Evolutionary conservation across 2,797 vertebrate species (phyloP).

Genomic region (Sylvia borin): DNA sequence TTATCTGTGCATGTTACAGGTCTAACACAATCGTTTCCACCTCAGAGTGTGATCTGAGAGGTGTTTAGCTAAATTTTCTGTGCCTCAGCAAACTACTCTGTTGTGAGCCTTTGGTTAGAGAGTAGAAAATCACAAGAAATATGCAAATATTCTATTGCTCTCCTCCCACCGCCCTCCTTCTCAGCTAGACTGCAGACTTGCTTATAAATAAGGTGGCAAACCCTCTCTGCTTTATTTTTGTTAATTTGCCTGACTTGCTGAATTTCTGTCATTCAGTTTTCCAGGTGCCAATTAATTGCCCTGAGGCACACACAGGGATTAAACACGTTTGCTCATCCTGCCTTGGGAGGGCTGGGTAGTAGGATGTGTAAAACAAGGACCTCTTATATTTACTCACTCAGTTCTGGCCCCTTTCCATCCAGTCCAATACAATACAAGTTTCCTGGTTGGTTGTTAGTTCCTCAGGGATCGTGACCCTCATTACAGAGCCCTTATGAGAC

Average conservation of each 20-base stretch:
- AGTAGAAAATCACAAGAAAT: neutral
- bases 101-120: neutral
- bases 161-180: neutral
- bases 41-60: neutral
- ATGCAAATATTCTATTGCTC: conserved; percentile 10
- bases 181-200: neutral
- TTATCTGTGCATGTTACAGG: neutral
- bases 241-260: conserved; percentile 21
- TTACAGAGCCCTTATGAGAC: neutral
- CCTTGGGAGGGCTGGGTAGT: neutral
- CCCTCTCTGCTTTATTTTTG: conserved; percentile 34
- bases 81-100: neutral
- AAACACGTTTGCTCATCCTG: neutral
- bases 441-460: neutral
- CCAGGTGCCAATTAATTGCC: neutral
- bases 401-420: neutral
- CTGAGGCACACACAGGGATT: neutral
- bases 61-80: neutral
- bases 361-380: conserved; percentile 15
- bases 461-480: neutral
- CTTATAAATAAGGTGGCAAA: conserved; percentile 23
- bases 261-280: conserved; percentile 29
- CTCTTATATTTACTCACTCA: conserved; percentile 4
- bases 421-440: neutral
- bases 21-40: neutral